A percentile compares a stretch with the other conserved stretches of the same genome.
Conservation (phyloP, 2,888 invertebrate species). For the Alviniconcha strummeri region DNA sequence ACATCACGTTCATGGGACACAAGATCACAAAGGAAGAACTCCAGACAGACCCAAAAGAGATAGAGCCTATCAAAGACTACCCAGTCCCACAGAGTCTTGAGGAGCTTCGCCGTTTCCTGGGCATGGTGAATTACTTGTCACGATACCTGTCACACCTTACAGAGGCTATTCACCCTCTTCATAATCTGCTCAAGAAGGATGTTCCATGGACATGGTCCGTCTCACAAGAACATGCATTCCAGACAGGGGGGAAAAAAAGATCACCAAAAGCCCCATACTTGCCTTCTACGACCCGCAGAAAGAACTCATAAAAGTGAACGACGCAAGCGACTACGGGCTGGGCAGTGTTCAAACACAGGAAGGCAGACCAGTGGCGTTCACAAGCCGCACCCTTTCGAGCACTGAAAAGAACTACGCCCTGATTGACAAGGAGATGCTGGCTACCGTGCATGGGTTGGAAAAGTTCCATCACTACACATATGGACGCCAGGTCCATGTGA, state of each 20-base stretch:
- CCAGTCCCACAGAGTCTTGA: slow-evolving; percentile 34
- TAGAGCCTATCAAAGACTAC: slow-evolving; percentile 41
- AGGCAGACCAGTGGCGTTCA: slow-evolving; percentile 42
- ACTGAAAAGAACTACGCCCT: slow-evolving; percentile 43
- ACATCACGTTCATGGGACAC: slow-evolving; percentile 43
- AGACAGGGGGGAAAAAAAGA: slow-evolving; percentile 37
- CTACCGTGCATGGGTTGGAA: slow-evolving; percentile 36
- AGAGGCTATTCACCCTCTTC: slow-evolving; percentile 34
- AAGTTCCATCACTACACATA: slow-evolving; percentile 44
- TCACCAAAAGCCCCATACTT: slow-evolving; percentile 40
- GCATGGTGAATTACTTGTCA: slow-evolving; percentile 46
- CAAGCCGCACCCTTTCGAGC: slow-evolving; percentile 33
- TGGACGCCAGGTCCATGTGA: slow-evolving; percentile 29
- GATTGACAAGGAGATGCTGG: slow-evolving; percentile 48
- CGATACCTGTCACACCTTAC: slow-evolving; percentile 38
- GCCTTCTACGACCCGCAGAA: slow-evolving; percentile 40
- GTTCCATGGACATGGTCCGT: slow-evolving; percentile 42
- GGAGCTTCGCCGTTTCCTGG: slow-evolving; percentile 42
- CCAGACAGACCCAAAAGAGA: slow-evolving; percentile 42
- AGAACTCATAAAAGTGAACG: slow-evolving; percentile 40
- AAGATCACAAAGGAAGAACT: slow-evolving; percentile 38
- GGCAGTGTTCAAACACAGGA: slow-evolving; percentile 46
- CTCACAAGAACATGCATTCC: slow-evolving; percentile 46
- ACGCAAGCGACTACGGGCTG: slow-evolving; percentile 48
- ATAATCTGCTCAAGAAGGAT: slow-evolving; percentile 43